Evolutionary conservation across 2,113 vertebrate species (phyloP).

Genomic region (Notiomystis cincta): DNA sequence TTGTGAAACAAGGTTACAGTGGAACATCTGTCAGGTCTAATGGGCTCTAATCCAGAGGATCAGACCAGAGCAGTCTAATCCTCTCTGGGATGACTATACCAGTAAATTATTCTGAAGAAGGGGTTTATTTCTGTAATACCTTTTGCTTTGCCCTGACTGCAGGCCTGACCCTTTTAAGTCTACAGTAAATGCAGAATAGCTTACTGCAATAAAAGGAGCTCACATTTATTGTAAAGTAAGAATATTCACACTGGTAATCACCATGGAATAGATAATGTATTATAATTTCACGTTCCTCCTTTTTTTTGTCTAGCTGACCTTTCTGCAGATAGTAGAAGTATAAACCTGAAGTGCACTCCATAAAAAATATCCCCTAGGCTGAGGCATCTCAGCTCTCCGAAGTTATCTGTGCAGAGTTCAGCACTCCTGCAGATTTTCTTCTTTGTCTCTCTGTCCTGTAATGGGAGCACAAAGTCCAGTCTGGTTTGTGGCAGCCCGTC

Average conservation of each 20-base stretch:
- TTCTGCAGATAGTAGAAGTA: neutral
- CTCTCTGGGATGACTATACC: neutral
- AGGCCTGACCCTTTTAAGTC: conserved; percentile 9
- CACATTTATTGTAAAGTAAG: neutral
- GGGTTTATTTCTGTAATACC: neutral
- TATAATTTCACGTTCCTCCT: neutral
- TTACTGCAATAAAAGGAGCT: neutral
- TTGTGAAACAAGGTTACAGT: neutral
- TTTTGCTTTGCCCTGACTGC: neutral
- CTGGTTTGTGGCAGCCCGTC: neutral
- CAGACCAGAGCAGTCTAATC: neutral
- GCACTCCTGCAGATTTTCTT: neutral
- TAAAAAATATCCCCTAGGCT: neutral
- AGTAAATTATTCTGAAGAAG: conserved; percentile 17
- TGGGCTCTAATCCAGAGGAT: neutral
- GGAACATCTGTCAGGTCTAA: neutral
- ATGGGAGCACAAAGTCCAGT: neutral
- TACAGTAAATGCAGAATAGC: neutral
- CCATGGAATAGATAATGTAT: neutral
- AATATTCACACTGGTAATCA: neutral
- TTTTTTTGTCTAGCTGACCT: neutral
- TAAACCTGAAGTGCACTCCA: neutral
- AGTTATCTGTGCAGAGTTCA: neutral
- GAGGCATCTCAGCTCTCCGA: neutral
- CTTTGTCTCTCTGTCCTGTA: neutral